Evolutionary conservation across 2,113 vertebrate species (phyloP).

Genomic region (Perca flavescens): DNA sequence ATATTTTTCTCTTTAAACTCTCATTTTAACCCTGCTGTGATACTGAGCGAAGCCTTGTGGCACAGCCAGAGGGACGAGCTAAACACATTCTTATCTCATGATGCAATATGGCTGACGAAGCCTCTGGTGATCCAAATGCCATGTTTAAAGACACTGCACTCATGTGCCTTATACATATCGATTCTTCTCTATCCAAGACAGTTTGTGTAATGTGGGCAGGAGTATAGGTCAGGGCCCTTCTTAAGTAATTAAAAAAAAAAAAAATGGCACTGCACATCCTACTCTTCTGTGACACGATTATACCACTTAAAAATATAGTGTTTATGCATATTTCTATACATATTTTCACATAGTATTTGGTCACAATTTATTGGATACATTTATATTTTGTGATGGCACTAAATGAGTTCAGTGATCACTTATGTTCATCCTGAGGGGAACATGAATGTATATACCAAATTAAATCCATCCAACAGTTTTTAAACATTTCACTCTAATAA

Average conservation of each 20-base stretch:
- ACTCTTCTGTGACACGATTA: conserved; percentile 7
- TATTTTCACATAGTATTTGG: not conserved
- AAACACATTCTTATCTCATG: conserved; percentile 69
- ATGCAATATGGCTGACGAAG: conserved; percentile 64
- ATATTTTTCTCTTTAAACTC: conserved; percentile 71
- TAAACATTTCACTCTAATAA: too few species aligned
- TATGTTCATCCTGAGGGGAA: not conserved
- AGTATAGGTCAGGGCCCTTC: not conserved
- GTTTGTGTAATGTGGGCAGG: not conserved
- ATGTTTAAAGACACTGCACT: conserved; percentile 25
- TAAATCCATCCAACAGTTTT: too few species aligned
- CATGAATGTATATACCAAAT: too few species aligned
- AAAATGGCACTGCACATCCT: not conserved
- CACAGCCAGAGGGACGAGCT: conserved; percentile 59
- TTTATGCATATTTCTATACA: not conserved
- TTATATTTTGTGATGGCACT: not conserved
- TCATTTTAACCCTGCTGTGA: conserved; percentile 58
- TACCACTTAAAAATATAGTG: not conserved
- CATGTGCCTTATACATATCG: not conserved
- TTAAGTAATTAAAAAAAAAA: not conserved
- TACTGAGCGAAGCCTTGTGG: conserved; percentile 49
- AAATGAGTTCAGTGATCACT: not conserved
- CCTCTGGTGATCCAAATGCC: conserved; percentile 44
- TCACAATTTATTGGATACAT: too few species aligned
- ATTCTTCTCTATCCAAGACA: conserved; percentile 8